Conservation (phyloP, 2,888 invertebrate species). For the Notocelia uddmanniana region DNA sequence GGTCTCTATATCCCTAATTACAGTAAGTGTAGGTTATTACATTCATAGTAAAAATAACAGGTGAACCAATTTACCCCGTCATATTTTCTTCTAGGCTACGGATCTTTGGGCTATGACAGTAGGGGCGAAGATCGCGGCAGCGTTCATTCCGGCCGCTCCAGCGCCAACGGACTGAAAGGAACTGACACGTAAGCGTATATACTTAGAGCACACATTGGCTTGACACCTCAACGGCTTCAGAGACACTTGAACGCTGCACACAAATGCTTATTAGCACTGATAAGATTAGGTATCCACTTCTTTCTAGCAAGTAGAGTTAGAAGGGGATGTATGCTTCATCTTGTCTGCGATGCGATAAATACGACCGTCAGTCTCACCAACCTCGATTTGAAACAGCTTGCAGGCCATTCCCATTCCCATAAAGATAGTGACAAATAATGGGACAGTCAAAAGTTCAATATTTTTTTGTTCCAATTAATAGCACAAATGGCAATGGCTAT, state of each 20-base stretch:
- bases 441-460: neutral
- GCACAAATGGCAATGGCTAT: neutral
- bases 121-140: constrained; percentile 89
- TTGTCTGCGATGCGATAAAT: neutral
- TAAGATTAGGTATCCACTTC: neutral
- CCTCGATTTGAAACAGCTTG: neutral
- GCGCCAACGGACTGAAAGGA: constrained; percentile 89
- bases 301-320: neutral
- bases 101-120: constrained; percentile 59
- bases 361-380: neutral
- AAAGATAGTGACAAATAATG: neutral
- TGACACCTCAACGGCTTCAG: neutral
- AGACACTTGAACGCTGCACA: neutral
- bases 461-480: neutral
- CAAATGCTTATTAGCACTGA: neutral
- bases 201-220: constrained; percentile 21
- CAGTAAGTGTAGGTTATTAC: too few relatives aligned
- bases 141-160: constrained; percentile 94
- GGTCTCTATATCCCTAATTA: too few relatives aligned
- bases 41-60: neutral
- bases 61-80: neutral
- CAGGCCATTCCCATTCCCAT: neutral
- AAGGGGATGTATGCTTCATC: neutral
- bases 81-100: constrained; percentile 57
- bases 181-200: constrained; percentile 78